These are phyloP conservation scores for Latrodectus elegans DNA, from an alignment of 2,888 invertebrate genomes.

Conservation along the genomic window DNA sequence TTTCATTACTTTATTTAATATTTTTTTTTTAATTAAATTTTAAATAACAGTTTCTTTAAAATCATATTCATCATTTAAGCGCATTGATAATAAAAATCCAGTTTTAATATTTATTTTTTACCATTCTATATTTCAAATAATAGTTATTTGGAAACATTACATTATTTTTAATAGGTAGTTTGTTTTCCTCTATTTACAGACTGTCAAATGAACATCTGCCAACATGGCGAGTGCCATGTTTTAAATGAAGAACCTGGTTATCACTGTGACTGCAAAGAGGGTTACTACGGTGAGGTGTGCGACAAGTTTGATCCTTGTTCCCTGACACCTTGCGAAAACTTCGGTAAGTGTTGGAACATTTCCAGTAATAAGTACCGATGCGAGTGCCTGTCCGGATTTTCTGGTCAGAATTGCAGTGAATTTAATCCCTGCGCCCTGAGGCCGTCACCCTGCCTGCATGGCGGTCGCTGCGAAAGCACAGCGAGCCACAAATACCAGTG, in stretches of 20 bases:
- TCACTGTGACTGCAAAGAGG: slow-evolving; percentile 67
- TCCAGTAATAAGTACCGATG: slow-evolving; percentile 67
- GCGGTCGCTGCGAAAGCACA: slow-evolving; percentile 67
- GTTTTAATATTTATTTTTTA: no score
- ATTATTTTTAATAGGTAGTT: not conserved
- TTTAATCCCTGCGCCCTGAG: slow-evolving; percentile 70
- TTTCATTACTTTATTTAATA: no score
- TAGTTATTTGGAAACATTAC: not conserved
- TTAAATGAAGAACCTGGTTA: slow-evolving; percentile 70
- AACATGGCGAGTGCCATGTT: slow-evolving; percentile 67
- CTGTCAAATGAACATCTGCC: slow-evolving; percentile 68
- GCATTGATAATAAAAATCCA: no score
- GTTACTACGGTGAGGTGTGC: slow-evolving; percentile 69
- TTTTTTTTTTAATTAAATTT: no score
- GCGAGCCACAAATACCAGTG: slow-evolving; percentile 71
- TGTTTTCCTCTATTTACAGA: slow-evolving; percentile 36
- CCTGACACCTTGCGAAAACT: slow-evolving; percentile 68
- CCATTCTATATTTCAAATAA: no score
- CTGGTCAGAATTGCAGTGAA: slow-evolving; percentile 67
- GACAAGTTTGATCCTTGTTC: slow-evolving; percentile 70
- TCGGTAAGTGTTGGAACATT: slow-evolving; percentile 67
- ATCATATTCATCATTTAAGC: no score
- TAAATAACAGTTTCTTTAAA: no score
- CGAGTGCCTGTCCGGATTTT: slow-evolving; percentile 68
- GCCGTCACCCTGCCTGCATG: slow-evolving; percentile 70